Evolutionary conservation across 2,797 vertebrate genomes (phyloP).

Genomic region (Enteromius fasciolatus): DNA sequence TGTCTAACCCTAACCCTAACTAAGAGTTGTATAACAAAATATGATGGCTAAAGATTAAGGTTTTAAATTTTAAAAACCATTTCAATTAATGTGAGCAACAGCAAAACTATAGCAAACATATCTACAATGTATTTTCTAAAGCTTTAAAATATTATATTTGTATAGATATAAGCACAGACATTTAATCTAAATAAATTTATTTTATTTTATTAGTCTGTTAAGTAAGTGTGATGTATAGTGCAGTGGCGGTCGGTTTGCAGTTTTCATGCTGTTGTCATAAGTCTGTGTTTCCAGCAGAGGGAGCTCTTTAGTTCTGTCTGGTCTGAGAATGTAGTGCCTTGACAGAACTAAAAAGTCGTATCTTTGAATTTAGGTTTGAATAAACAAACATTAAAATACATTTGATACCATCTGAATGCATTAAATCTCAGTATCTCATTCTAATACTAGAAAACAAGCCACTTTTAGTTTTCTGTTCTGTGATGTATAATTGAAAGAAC

Average conservation of each 20-base stretch:
- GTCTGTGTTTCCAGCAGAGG: constrained; percentile 29
- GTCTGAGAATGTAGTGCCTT: not conserved
- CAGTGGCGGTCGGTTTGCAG: not conserved
- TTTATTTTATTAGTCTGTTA: not conserved
- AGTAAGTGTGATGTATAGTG: not conserved
- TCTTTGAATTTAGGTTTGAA: not conserved
- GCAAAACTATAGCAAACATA: not conserved
- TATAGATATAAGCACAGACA: not conserved
- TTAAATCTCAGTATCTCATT: not conserved
- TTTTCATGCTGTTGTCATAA: not conserved
- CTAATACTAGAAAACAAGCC: not conserved
- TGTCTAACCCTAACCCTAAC: not conserved
- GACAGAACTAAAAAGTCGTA: not conserved
- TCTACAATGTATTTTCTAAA: not conserved
- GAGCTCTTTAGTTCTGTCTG: constrained; percentile 38
- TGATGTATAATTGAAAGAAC: not conserved
- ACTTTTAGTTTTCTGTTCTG: not conserved
- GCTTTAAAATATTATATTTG: not conserved
- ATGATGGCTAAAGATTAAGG: not conserved
- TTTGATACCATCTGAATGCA: not conserved
- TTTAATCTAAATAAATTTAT: not conserved
- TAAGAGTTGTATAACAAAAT: not conserved
- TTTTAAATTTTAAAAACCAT: not conserved
- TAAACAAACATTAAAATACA: not conserved
- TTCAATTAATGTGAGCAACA: not conserved